Conservation (phyloP, 2,888 invertebrate species). For the Biston stratarius region DNA sequence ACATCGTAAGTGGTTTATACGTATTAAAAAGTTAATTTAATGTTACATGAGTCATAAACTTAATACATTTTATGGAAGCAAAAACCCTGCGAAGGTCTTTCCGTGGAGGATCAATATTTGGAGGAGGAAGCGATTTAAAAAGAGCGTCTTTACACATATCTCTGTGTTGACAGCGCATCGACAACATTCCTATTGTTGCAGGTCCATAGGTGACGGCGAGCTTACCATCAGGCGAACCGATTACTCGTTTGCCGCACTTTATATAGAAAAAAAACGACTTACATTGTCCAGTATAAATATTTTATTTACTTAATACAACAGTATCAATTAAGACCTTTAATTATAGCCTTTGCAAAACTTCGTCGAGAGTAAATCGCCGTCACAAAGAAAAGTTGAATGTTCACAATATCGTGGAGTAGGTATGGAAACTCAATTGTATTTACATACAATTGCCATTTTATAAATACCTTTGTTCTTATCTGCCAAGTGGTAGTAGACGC, state of each 20-base stretch:
- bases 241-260: too few relatives aligned
- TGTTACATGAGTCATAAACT: slow-evolving; percentile 42
- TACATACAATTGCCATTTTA: slow-evolving; percentile 35
- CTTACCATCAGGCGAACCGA: too few relatives aligned
- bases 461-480: slow-evolving; percentile 25
- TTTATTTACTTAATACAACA: not conserved
- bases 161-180: too few relatives aligned
- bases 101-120: too few relatives aligned
- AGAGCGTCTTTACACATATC: too few relatives aligned
- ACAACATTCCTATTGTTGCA: too few relatives aligned
- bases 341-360: slow-evolving; percentile 5
- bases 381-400: slow-evolving; percentile 32
- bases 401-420: slow-evolving; percentile 33
- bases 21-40: too few relatives aligned
- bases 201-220: too few relatives aligned
- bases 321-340: not conserved
- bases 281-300: not conserved
- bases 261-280: not conserved
- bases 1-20: too few relatives aligned
- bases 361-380: slow-evolving; percentile 1
- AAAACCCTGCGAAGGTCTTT: slow-evolving; percentile 8
- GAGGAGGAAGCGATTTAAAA: too few relatives aligned
- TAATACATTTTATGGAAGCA: slow-evolving; percentile 45
- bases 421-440: slow-evolving; percentile 25
- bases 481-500: slow-evolving; percentile 10